Evolutionary conservation across 2,888 invertebrate species (phyloP).

Genomic region (Netelia melanura): DNA sequence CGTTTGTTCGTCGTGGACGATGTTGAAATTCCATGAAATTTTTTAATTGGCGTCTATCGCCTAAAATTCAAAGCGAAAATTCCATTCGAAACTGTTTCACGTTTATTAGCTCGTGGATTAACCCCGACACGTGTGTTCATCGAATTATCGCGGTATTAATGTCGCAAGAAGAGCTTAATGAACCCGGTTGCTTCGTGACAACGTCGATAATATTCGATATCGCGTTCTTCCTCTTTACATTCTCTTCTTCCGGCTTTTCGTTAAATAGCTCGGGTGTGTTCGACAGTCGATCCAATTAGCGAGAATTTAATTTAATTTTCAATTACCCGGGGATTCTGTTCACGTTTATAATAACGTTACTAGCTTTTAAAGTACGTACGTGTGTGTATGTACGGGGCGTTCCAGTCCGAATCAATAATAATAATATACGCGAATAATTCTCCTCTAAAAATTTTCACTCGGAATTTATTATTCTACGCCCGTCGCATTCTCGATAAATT

Average conservation of each 20-base stretch:
- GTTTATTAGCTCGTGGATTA: no score
- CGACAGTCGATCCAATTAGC: slow-evolving; percentile 34
- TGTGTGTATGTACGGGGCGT: neutral
- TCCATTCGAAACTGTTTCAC: no score
- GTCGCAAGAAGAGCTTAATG: neutral
- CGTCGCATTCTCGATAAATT: no score
- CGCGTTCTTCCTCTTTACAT: neutral
- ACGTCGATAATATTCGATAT: slow-evolving; percentile 7
- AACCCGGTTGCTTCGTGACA: neutral
- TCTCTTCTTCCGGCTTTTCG: neutral
- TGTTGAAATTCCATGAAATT: no score
- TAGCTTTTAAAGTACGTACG: neutral
- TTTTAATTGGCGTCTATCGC: no score
- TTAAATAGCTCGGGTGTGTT: slow-evolving; percentile 2
- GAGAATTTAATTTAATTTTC: slow-evolving; percentile 40
- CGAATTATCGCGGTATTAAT: neutral
- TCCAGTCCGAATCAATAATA: neutral
- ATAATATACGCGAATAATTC: no score
- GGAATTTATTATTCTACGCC: no score
- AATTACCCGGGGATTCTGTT: slow-evolving; percentile 38
- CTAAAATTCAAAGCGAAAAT: no score
- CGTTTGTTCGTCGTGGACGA: no score
- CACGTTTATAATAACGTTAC: slow-evolving; percentile 15
- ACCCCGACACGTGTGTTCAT: neutral
- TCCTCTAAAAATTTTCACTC: no score